These are phyloP conservation scores for Nasonovia ribisnigri DNA, from an alignment of 2,888 invertebrate genomes.

Conservation along the genomic window DNA sequence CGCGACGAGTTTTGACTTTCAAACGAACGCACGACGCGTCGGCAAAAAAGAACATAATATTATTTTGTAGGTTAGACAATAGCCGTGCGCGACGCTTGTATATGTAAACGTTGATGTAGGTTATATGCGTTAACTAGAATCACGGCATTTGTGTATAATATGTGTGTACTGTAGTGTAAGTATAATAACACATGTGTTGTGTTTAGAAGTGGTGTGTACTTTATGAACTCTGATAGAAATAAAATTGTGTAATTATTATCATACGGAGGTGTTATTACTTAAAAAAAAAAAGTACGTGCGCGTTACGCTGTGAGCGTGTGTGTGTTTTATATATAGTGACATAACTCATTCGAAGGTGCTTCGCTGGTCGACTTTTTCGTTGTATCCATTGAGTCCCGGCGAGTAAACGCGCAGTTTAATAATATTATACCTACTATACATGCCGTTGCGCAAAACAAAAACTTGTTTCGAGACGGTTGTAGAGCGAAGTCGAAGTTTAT, in stretches of 20 bases:
- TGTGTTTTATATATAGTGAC: not conserved
- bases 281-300: not conserved
- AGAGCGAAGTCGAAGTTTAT: not conserved
- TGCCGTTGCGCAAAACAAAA: slow-evolving; percentile 35
- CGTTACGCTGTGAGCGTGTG: not conserved
- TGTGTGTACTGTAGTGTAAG: not conserved
- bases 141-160: not conserved
- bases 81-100: slow-evolving; percentile 14
- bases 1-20: slow-evolving; percentile 32
- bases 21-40: not conserved
- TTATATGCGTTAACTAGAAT: slow-evolving; percentile 8
- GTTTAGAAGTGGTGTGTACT: not conserved
- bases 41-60: slow-evolving; percentile 18
- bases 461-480: slow-evolving; percentile 25
- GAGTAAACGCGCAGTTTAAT: not conserved
- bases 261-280: not conserved
- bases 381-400: not conserved
- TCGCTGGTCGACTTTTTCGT: not conserved
- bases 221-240: not conserved
- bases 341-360: slow-evolving; percentile 7
- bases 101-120: slow-evolving; percentile 47
- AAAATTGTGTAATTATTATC: not conserved
- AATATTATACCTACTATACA: not conserved
- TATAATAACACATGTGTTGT: not conserved
- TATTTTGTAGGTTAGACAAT: slow-evolving; percentile 43